Base-by-base conservation (phyloP, 1,140 invertebrate species). In the Diplogasteroides magnus region DNA sequence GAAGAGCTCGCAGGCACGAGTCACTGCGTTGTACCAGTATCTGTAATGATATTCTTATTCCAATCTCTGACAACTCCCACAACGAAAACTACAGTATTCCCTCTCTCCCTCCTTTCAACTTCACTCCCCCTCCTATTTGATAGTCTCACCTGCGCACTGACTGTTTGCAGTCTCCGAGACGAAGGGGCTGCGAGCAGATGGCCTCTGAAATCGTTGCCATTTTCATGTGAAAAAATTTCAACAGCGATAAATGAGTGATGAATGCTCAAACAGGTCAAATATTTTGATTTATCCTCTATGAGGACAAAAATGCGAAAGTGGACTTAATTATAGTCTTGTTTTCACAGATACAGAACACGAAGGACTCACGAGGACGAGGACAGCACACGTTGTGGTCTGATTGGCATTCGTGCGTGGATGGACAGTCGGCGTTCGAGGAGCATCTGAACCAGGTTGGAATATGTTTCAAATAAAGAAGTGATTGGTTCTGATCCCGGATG, bases 11-110 rank as follows among this genome's bases (percentile, higher is more conserved):
- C 81, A 81, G 23, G 80, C 77, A 23, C 79, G 68, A 37, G 81
- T 81, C 29, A 81, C 76, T 13, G 81, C 79, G 62, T 81, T 83
- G 75, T 82, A 81, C 80, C 80, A 81, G 63, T 81, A 81, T 15
- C 37, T 48, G 37, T 19, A 48, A 48, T 6, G 19, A 11, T 19
- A 19, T 11, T 48, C 6, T 48, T 48, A 19, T 6, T 48, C 37
- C 37, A 48, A 19, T n/a, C n/a, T n/a, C n/a, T n/a, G n/a, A n/a
- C n/a, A n/a, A n/a, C n/a, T n/a, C n/a, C n/a, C n/a, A n/a, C 6
- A 48, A 48, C 37, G 37, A 48, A 48, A 48, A 19, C 19, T 19
- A 19, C 6, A 19, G 19, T 48, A 48, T 19, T 48, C 6, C n/a
- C n/a, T n/a, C n/a, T n/a, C n/a, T n/a, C n/a, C n/a, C n/a, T n/a